These are phyloP conservation scores for Pocillopora grandis DNA, from an alignment of 92 coral and sea anemone genomes.

Conservation along the genomic window DNA sequence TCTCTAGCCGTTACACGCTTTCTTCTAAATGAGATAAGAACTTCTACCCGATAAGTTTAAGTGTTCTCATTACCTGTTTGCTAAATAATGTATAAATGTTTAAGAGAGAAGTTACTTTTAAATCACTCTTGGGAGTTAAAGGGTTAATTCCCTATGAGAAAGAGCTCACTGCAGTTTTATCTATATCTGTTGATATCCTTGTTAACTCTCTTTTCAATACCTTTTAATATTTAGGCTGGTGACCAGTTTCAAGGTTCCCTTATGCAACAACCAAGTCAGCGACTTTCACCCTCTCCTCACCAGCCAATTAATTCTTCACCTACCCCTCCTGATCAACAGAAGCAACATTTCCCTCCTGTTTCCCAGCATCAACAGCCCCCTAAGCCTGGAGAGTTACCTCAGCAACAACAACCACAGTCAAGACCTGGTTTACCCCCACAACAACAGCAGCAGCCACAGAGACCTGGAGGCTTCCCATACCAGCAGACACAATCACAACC, in stretches of 20 bases:
- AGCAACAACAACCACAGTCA: conserved; percentile 10
- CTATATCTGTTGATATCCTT: not conserved
- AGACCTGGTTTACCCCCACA: conserved; percentile 3
- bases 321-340: conserved; percentile 20
- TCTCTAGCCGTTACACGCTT: too few species aligned
- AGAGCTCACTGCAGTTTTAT: too few species aligned
- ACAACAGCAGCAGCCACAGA: conserved; percentile 13
- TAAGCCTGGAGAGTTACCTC: not conserved
- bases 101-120: too few species aligned
- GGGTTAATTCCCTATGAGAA: too few species aligned
- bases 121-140: too few species aligned
- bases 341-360: conserved; percentile 26
- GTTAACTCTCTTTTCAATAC: not conserved
- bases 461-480: conserved; percentile 37
- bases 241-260: conserved; percentile 50
- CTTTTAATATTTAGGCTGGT: conserved; percentile 18
- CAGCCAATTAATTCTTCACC: conserved; percentile 2
- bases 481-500: conserved; percentile 40
- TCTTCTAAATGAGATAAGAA: too few species aligned
- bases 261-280: conserved; percentile 37
- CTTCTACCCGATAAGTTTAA: too few species aligned
- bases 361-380: not conserved
- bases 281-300: conserved; percentile 44
- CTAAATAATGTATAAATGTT: too few species aligned
- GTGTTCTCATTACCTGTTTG: too few species aligned